These are phyloP conservation scores for Limnephilus marmoratus DNA, from an alignment of 2,888 invertebrate genomes.

Conservation along the genomic window DNA sequence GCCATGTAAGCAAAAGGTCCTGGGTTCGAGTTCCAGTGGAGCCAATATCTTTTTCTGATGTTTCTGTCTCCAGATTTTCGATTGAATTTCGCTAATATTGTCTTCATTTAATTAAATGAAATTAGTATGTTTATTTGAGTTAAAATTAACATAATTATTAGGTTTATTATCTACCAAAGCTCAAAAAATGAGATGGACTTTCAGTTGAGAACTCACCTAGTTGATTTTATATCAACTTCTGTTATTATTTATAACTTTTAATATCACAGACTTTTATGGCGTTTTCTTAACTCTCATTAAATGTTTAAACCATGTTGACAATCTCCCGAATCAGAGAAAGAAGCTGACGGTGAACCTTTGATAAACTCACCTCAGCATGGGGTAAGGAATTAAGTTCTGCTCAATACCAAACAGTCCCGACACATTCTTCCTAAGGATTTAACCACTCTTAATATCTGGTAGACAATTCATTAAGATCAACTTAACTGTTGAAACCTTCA, in stretches of 20 bases:
- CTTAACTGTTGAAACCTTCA: not conserved
- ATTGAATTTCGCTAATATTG: too few relatives aligned
- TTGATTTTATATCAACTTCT: not conserved
- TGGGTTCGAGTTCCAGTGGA: too few relatives aligned
- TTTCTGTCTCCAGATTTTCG: too few relatives aligned
- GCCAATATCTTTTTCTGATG: too few relatives aligned
- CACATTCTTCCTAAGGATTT: not conserved
- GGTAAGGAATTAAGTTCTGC: not conserved
- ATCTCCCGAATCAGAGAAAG: conserved; percentile 4
- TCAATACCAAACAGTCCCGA: not conserved
- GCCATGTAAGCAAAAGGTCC: too few relatives aligned
- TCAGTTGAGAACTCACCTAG: not conserved
- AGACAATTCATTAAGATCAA: conserved; percentile 18
- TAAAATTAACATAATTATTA: too few relatives aligned
- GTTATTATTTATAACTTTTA: not conserved
- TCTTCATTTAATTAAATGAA: too few relatives aligned
- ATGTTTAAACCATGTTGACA: conserved; percentile 9
- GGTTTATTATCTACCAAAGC: too few relatives aligned
- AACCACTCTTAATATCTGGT: not conserved
- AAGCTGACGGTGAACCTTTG: conserved; percentile 14
- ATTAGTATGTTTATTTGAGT: too few relatives aligned
- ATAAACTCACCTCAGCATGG: conserved; percentile 17
- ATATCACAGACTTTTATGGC: not conserved
- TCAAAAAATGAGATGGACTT: too few relatives aligned
- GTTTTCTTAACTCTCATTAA: conserved; percentile 14